Evolutionary conservation across 2,888 invertebrate species (phyloP).

Genomic region (Operophtera brumata): DNA sequence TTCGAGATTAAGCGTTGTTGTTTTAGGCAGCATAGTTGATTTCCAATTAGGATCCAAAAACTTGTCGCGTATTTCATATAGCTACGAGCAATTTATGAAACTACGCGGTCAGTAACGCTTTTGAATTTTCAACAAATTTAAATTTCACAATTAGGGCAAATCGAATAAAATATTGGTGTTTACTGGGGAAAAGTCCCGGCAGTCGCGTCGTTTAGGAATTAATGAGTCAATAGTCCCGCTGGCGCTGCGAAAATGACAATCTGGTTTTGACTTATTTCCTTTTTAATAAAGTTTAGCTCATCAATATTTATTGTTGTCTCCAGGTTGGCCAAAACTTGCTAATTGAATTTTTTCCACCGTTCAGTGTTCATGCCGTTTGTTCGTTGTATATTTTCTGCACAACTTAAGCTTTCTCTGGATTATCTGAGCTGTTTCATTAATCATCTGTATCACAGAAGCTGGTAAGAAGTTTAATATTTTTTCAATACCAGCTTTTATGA

Average conservation of each 20-base stretch:
- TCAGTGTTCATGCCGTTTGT: not conserved
- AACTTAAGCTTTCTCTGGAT: not conserved
- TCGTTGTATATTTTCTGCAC: not conserved
- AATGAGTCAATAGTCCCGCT: slow-evolving; percentile 28
- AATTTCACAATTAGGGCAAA: slow-evolving; percentile 48
- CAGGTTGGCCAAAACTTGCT: not conserved
- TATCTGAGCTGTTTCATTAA: not conserved
- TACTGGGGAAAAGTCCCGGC: slow-evolving; percentile 32
- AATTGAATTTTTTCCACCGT: not conserved
- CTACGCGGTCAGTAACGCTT: slow-evolving; percentile 47
- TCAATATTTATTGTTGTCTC: not conserved
- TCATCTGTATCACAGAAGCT: not conserved
- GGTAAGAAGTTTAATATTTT: too few relatives aligned
- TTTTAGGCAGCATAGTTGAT: slow-evolving; percentile 55
- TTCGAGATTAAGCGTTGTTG: slow-evolving; percentile 48
- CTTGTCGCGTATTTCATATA: slow-evolving; percentile 60
- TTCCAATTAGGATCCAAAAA: slow-evolving; percentile 63
- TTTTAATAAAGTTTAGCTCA: slow-evolving; percentile 11
- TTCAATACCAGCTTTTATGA: too few relatives aligned
- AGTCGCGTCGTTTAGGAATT: slow-evolving; percentile 30
- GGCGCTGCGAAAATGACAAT: slow-evolving; percentile 33
- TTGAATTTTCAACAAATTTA: slow-evolving; percentile 52
- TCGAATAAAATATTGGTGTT: slow-evolving; percentile 48
- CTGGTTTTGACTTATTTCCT: slow-evolving; percentile 36
- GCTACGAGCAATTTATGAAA: slow-evolving; percentile 54